phyloP scores from a whole-genome alignment of 2,888 invertebrate genomes.

The Drosophila sordidapex region DNA sequence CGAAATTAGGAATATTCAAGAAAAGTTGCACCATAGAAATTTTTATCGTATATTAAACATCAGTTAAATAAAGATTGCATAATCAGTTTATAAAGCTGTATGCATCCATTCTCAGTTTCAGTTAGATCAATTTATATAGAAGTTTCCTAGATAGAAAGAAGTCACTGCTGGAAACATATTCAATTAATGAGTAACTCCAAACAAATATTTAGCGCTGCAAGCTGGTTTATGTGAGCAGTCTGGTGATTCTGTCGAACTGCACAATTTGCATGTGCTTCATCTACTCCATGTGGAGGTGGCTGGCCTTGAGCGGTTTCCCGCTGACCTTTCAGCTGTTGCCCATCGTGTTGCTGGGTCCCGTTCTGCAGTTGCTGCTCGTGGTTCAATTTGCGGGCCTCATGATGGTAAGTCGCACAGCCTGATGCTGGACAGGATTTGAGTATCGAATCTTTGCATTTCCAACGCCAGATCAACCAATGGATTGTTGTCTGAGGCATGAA shows the following conservation, averaged over 20 bases:
- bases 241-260: conserved; percentile 53
- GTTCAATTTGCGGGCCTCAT: conserved; percentile 43
- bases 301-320: conserved; percentile 23
- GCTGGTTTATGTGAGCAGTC: conserved; percentile 46
- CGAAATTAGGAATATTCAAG: neutral
- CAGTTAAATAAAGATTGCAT: neutral
- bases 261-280: conserved; percentile 50
- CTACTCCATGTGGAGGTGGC: conserved; percentile 48
- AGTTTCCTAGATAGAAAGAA: neutral
- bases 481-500: conserved; percentile 51
- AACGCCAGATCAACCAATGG: conserved; percentile 38
- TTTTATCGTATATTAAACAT: neutral
- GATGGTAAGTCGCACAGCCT: conserved; percentile 41
- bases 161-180: neutral
- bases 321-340: conserved; percentile 30
- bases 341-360: conserved; percentile 55
- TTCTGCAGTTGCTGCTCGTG: conserved; percentile 45
- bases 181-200: neutral
- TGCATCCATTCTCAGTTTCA: neutral
- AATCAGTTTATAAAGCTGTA: neutral
- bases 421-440: neutral
- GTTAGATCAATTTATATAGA: neutral
- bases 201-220: conserved; percentile 54
- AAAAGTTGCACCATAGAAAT: neutral
- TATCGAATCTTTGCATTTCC: conserved; percentile 5